Base-by-base conservation (phyloP, 2,797 vertebrate species). In the Catostomus latipinnis region DNA sequence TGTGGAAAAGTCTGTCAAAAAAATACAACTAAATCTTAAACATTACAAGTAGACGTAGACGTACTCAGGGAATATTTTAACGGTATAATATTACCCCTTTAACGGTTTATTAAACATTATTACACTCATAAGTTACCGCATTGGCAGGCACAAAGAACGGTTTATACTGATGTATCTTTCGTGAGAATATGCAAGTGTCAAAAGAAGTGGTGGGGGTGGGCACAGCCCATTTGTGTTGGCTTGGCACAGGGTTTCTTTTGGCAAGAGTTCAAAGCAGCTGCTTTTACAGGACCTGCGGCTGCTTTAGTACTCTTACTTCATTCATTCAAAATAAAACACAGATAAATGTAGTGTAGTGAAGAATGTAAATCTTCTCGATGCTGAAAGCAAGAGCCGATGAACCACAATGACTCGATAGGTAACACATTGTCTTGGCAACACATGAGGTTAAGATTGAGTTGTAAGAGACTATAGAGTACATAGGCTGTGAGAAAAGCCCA, bases 241-340 rank as follows among this genome's bases (percentile, higher is more conserved):
- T 81, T 80, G 71, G 76, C 68, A 82, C 48, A 16, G 54, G 65
- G 50, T 49, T 71, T 61, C 77, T 82, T 62, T 12, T 74, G 86
- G 85, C 82, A 78, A 34, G 46, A 78, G 76, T 81, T 86, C 76
- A 84, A 83, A 84, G 78, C 83, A 86, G 69, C 75, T 82, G 81
- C 81, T 83, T 81, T 80, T 82, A 84, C 82, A 79, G 81, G 76
- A 85, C 69, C 69, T 57, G 53, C 10, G 43, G 48, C 54, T 43
- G 52, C 58, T 74, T 46, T 34, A 78, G 78, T 68, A 50, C 8
- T 48, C 61, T 57, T 69, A 66, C 63, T 71, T 74, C 45, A 78
- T 62, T 77, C 71, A 58, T 74, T 76, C 13, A 58, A 74, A 78
- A 56, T 61, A 73, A 82, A 80, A 81, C 43, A 60, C 6, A 53